Evolutionary conservation across 2,888 invertebrate genomes (phyloP), one percentile per base, ranked within the genome.

Genomic region (Spatulosminthurus flaviceps): DNA sequence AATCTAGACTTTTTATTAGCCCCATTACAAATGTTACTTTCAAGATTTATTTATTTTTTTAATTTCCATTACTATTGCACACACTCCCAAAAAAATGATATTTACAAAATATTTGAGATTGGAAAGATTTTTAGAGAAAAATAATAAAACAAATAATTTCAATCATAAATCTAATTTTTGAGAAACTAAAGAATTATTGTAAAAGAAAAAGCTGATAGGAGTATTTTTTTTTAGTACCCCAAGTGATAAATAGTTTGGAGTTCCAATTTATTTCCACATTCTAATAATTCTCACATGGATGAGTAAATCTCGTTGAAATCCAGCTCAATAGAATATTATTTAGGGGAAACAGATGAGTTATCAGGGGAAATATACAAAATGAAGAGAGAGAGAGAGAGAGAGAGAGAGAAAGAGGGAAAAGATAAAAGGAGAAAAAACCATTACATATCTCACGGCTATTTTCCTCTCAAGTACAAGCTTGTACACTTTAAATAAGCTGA

Each of bases 301-400:
- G 67, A 67, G 26, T 51, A 72, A 72, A 4, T 51, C 51, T 1
- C 7, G 21, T 51, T 19, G 61, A 75, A 64, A 22, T 9, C 1
- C n/a, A n/a, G 22, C 61, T 60, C 7, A 64, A 64, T 4, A 7
- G 9, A 7, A 4, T 75, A 64, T 75, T 74, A 74, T 74, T 75
- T 75, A 75, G 29, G 61, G 66, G 16, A 34, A 29, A 34, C 64
- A 75, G 75, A 75, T 75, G 75, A 75, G 64, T 75, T 64, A 74
- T 29, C 13, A 7, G 21, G 51, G 19, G 61, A 41, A 74, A 16
- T 43, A 34, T 21, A 61, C 41, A 28, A 21, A 26, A 60, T 21
- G n/a, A 26, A n/a, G 11, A 60, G 28, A n/a, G 19, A 43, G 26
- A 24, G 42, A 1, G 24, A 72, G 51, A 71, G n/a, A 42, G 22